Evolutionary conservation across 2,113 vertebrate species (phyloP).

Genomic region (Neodontobutis hainanensis): DNA sequence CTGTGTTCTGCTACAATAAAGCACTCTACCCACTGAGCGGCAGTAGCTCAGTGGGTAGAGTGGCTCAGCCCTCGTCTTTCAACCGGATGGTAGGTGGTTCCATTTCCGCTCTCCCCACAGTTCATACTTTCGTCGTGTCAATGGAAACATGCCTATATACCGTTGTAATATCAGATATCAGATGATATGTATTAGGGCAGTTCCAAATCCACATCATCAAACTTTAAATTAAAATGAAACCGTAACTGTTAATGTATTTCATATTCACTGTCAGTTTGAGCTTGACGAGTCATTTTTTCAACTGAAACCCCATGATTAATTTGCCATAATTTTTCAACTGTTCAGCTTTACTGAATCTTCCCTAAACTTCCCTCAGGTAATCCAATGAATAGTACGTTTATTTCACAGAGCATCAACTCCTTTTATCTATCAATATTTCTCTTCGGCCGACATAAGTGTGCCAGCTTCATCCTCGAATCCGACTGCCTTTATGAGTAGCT

Average conservation of each 20-base stretch:
- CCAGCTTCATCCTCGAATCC: slow-evolving; percentile 63
- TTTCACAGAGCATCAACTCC: slow-evolving; percentile 37
- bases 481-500: slow-evolving; percentile 57
- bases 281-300: slow-evolving; percentile 16
- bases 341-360: slow-evolving; percentile 20
- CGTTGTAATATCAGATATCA: no score
- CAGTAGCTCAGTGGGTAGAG: no score
- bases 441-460: slow-evolving; percentile 26
- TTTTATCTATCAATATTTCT: slow-evolving; percentile 40
- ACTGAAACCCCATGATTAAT: not conserved
- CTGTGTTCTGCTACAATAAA: no score
- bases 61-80: no score
- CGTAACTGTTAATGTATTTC: not conserved
- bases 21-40: no score
- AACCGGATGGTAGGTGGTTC: no score
- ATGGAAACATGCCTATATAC: no score
- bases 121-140: no score
- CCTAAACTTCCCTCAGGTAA: slow-evolving; percentile 26
- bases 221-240: not conserved
- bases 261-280: not conserved
- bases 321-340: not conserved
- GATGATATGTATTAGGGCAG: not conserved
- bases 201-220: not conserved
- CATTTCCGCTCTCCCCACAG: no score
- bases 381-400: slow-evolving; percentile 40